Percentiles rank a stretch among this genome's conserved stretches.
Conservation (phyloP, 2,888 invertebrate species). For the Andrena trimmerana region DNA sequence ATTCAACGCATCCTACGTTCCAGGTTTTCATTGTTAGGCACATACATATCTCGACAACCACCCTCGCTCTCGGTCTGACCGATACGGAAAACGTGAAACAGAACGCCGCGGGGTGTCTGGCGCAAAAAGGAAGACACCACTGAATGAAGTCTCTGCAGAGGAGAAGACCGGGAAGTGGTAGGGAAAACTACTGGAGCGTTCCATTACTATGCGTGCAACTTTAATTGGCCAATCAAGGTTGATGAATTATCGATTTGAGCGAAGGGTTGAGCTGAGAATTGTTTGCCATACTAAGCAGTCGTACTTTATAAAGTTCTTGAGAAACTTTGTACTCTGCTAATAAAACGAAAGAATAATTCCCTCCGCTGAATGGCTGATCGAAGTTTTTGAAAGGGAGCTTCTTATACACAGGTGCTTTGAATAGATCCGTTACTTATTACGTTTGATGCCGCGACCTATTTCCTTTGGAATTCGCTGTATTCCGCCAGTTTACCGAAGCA, state of each 20-base stretch:
- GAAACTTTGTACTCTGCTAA: not conserved
- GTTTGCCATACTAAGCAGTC: constrained; percentile 7
- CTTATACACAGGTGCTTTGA: not conserved
- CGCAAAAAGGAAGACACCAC: constrained; percentile 55
- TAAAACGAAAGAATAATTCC: not conserved
- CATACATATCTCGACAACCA: constrained; percentile 37
- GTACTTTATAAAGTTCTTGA: not conserved
- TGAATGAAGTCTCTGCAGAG: constrained; percentile 51
- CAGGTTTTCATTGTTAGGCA: constrained; percentile 54
- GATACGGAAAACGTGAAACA: constrained; percentile 61
- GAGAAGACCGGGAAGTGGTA: constrained; percentile 39
- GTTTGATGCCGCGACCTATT: constrained; percentile 1
- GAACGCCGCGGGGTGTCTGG: constrained; percentile 62
- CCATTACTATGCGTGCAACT: constrained; percentile 22
- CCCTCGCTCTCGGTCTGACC: constrained; percentile 27
- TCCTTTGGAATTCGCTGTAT: constrained; percentile 2
- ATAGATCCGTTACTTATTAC: not conserved
- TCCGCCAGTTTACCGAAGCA: constrained; percentile 6
- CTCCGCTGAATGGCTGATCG: no score
- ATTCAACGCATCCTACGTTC: constrained; percentile 55
- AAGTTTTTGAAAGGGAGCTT: not conserved
- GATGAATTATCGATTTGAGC: not conserved
- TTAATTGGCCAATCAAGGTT: constrained; percentile 50
- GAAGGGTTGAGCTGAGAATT: not conserved
- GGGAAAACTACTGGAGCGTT: constrained; percentile 12